A percentile compares a stretch with the other conserved stretches of the same genome.
Conservation (phyloP, 2,888 invertebrate species). For the Sinodicranocentrus sp. region DNA sequence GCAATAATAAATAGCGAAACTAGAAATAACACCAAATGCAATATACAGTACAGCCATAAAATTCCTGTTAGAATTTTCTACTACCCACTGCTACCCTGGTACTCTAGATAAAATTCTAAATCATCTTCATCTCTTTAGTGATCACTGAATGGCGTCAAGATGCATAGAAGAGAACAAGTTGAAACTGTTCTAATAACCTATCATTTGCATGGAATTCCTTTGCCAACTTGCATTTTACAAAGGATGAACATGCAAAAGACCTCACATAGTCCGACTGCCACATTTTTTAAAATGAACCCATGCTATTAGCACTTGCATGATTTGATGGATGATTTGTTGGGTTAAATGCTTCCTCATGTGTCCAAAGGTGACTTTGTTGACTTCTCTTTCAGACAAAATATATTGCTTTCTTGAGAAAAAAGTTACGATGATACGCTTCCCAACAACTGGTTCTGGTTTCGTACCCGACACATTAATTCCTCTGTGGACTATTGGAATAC, state of each 20-base stretch:
- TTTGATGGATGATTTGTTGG: slow-evolving; percentile 60
- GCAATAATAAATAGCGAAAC: no score
- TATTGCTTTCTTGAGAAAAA: slow-evolving; percentile 28
- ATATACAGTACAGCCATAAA: not conserved
- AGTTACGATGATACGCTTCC: not conserved
- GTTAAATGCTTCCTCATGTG: slow-evolving; percentile 61
- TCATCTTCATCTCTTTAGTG: no score
- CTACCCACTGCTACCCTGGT: not conserved
- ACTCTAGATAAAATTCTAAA: no score
- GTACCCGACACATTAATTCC: no score
- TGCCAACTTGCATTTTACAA: not conserved
- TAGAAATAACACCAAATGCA: no score
- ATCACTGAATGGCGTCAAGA: no score
- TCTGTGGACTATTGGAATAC: no score
- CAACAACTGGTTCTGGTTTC: not conserved
- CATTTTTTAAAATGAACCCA: not conserved
- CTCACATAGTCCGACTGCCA: slow-evolving; percentile 42
- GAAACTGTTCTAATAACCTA: slow-evolving; percentile 25
- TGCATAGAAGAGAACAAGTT: no score
- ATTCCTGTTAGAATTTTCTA: slow-evolving; percentile 10
- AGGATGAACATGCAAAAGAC: slow-evolving; percentile 40
- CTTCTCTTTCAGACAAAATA: slow-evolving; percentile 48
- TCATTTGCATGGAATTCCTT: slow-evolving; percentile 37
- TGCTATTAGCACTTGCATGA: slow-evolving; percentile 55
- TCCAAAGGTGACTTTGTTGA: slow-evolving; percentile 46